Evolutionary conservation across 1,140 invertebrate genomes (phyloP).

Genomic region (Thrips palmi): DNA sequence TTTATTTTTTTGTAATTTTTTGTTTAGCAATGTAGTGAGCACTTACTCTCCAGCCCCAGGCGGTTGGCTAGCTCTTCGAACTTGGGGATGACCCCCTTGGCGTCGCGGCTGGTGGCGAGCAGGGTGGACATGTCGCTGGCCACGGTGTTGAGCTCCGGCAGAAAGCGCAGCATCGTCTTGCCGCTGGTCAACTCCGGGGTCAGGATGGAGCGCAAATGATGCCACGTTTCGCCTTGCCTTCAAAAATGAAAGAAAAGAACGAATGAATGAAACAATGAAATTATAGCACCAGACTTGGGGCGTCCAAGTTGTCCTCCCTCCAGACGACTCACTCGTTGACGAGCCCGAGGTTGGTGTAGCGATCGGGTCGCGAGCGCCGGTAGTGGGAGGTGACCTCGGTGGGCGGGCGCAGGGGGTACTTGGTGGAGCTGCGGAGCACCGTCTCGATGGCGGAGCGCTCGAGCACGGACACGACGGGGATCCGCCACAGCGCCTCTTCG

Average conservation of each 20-base stretch:
- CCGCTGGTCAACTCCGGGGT: slow-evolving; percentile 60
- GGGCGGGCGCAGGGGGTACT: slow-evolving; percentile 60
- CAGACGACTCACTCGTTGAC: slow-evolving; percentile 53
- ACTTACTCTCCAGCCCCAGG: slow-evolving; percentile 60
- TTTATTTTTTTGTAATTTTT: not conserved
- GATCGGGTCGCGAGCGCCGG: slow-evolving; percentile 47
- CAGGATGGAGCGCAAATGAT: slow-evolving; percentile 46
- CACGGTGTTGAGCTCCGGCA: slow-evolving; percentile 55
- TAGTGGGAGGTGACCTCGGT: slow-evolving; percentile 66
- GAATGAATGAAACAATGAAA: not conserved
- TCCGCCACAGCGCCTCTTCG: slow-evolving; percentile 55
- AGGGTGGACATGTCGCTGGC: slow-evolving; percentile 60
- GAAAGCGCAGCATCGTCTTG: slow-evolving; percentile 52
- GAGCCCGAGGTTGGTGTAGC: slow-evolving; percentile 59
- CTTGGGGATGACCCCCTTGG: slow-evolving; percentile 27
- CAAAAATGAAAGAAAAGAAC: slow-evolving; percentile 15
- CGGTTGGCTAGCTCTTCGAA: slow-evolving; percentile 56
- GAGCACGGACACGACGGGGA: slow-evolving; percentile 55
- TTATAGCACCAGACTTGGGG: too few relatives aligned
- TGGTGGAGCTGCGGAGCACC: slow-evolving; percentile 46
- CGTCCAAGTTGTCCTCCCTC: too few relatives aligned
- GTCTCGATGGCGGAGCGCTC: slow-evolving; percentile 56
- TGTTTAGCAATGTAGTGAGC: slow-evolving; percentile 4
- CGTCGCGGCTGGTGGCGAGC: slow-evolving; percentile 31
- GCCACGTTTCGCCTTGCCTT: slow-evolving; percentile 68